phyloP scores from a whole-genome alignment of 1,140 invertebrate species.

The Vanessa tameamea region DNA sequence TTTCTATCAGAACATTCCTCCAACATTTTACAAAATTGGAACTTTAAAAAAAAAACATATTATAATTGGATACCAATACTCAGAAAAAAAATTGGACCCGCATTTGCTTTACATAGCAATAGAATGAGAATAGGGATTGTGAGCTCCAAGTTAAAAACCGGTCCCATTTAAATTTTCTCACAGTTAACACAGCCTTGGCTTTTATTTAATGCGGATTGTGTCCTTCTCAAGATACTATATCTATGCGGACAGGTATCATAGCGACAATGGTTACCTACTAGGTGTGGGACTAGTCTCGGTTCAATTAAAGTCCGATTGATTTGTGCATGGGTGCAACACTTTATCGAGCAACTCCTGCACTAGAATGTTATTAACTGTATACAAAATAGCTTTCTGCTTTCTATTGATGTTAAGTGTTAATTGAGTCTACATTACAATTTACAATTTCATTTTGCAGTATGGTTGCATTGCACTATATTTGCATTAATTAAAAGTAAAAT shows the following conservation, averaged over 20 bases:
- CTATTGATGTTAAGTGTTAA: conserved; percentile 13
- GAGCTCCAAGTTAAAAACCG: conserved; percentile 1
- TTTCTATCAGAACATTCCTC: too few species aligned
- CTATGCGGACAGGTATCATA: conserved; percentile 1
- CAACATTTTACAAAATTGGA: too few species aligned
- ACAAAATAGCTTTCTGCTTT: conserved; percentile 20
- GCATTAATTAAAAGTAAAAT: conserved; percentile 5
- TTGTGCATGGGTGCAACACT: conserved; percentile 18
- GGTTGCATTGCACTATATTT: neutral
- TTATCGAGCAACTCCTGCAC: conserved; percentile 5
- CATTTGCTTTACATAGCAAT: neutral
- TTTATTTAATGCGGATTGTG: conserved; percentile 5
- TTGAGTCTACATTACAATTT: conserved; percentile 13
- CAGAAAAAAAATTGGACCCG: neutral
- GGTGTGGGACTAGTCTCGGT: conserved; percentile 5
- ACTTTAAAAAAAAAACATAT: too few species aligned
- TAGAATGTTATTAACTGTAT: conserved; percentile 22
- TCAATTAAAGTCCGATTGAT: conserved; percentile 21
- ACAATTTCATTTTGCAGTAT: conserved; percentile 2
- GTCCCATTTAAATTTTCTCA: conserved; percentile 3
- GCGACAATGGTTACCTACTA: conserved; percentile 7
- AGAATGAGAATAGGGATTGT: neutral
- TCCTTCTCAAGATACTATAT: neutral
- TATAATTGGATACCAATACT: too few species aligned
- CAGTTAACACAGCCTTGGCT: conserved; percentile 4